Evolutionary conservation across 1,140 invertebrate genomes (phyloP), one percentile per base, ranked within the genome.

Genomic region (Mylabris phalerata): DNA sequence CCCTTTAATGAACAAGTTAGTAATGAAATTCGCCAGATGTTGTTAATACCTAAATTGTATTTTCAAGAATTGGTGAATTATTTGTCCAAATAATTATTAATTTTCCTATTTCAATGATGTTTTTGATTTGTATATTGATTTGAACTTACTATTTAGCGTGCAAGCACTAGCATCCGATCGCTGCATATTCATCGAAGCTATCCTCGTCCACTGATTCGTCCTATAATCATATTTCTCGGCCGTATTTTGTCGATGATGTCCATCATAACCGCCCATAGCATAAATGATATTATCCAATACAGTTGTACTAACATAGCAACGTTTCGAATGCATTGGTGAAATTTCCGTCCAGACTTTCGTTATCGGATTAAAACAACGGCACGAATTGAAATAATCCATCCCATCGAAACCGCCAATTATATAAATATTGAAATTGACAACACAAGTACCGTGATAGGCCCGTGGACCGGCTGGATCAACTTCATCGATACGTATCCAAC

Each of bases 231-330:
- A 91, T 49, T 80, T 77, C 70, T 92, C 89, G n/a, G 83, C 88
- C 0, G 83, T 84, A 62, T 85, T 86, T 62, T 88, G 80, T 9
- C 87, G 77, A 66, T 82, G 78, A 60, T 85, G 81, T 4, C 89
- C 88, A 72, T 90, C 86, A 67, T 82, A 90, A 3, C 89, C 89
- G 27, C 88, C 86, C 79, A 89, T 85, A 1, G 87, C 86, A 68
- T 88, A 89, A 52, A 89, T 81, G 0, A 78, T 67, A 47, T 81
- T 78, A 42, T 85, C 77, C 1, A 84, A 63, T 0, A 84, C 78
- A 0, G 82, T 80, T 0, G 84, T 82, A 59, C 84, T 86, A 0
- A 89, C 83, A 65, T 85, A 86, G 65, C 82, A 84, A 49, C 83
- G 78, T 64, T 79, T 74, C 5, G 73, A 74, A 60, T 85, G 80